Evolutionary conservation across 2,888 invertebrate genomes (phyloP).

Genomic region (Lordiphosa andalusiaca): DNA sequence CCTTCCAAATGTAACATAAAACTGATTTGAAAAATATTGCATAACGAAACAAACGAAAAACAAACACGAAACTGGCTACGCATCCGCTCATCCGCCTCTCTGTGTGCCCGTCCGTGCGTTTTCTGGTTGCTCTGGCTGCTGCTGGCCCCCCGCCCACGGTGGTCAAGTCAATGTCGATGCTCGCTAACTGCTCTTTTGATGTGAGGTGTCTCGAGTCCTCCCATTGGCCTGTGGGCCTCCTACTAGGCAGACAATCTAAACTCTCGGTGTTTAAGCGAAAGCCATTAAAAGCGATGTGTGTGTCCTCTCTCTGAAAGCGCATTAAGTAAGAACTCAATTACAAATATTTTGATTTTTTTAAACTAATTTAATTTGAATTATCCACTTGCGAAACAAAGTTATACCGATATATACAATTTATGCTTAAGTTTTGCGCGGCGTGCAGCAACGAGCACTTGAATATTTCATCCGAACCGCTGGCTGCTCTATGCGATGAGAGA

Average conservation of each 20-base stretch:
- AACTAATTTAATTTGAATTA: conserved; percentile 35
- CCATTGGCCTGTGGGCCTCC: conserved; percentile 43
- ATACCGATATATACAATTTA: conserved; percentile 32
- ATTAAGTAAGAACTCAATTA: conserved; percentile 74
- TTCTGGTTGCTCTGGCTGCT: conserved; percentile 55
- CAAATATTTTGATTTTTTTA: conserved; percentile 51
- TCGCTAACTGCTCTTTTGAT: conserved; percentile 57
- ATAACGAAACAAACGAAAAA: conserved; percentile 13
- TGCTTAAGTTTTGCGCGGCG: conserved; percentile 65
- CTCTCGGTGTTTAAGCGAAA: conserved; percentile 61
- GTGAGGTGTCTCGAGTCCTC: conserved; percentile 60
- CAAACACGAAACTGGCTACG: conserved; percentile 28
- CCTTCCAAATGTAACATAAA: conserved; percentile 19
- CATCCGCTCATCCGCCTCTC: conserved; percentile 21
- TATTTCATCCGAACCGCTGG: conserved; percentile 47
- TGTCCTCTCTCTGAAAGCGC: conserved; percentile 74
- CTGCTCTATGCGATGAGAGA: neutral
- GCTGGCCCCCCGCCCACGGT: conserved; percentile 36
- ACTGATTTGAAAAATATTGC: conserved; percentile 12
- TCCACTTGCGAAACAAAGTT: conserved; percentile 37
- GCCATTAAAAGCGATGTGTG: conserved; percentile 67
- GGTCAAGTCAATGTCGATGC: conserved; percentile 52
- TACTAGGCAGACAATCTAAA: conserved; percentile 63
- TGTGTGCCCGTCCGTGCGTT: conserved; percentile 22
- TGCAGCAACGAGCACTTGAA: conserved; percentile 60